These are phyloP conservation scores for Pelodiscus sinensis DNA, from an alignment of 2,113 vertebrate genomes.

Conservation along the genomic window DNA sequence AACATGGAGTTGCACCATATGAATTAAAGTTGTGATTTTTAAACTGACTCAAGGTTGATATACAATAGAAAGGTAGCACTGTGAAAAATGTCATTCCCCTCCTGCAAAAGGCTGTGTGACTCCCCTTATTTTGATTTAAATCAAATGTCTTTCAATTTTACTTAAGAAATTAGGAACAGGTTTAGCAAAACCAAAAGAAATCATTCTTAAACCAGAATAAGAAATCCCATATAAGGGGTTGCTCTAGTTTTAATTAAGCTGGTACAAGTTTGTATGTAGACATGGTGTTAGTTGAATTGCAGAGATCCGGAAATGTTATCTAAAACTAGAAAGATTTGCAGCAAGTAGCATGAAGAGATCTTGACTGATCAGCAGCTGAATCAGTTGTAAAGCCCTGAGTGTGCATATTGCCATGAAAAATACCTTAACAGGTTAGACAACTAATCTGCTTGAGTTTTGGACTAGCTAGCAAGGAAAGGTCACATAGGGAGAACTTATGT, in stretches of 20 bases:
- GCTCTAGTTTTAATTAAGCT: neutral
- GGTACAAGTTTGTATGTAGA: neutral
- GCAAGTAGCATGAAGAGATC: neutral
- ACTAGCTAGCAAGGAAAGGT: neutral
- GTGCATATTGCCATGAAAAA: constrained; percentile 28
- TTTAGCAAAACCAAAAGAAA: neutral
- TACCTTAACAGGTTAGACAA: neutral
- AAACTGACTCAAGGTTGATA: neutral
- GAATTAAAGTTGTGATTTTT: neutral
- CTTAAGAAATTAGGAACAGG: neutral
- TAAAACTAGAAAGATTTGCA: neutral
- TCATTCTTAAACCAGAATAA: neutral
- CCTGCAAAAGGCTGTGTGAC: neutral
- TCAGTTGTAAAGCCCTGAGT: neutral
- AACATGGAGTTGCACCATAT: fast-evolving
- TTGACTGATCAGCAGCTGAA: constrained; percentile 11
- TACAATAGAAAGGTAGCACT: neutral
- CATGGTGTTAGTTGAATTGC: neutral
- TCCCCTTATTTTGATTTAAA: neutral
- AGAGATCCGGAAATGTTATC: neutral
- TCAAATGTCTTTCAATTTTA: neutral
- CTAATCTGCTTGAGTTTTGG: neutral
- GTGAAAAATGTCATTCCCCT: neutral
- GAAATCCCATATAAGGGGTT: neutral
- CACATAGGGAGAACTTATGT: neutral